These are phyloP conservation scores for Dryococelus australis DNA, from an alignment of 2,888 invertebrate genomes.

Conservation along the genomic window DNA sequence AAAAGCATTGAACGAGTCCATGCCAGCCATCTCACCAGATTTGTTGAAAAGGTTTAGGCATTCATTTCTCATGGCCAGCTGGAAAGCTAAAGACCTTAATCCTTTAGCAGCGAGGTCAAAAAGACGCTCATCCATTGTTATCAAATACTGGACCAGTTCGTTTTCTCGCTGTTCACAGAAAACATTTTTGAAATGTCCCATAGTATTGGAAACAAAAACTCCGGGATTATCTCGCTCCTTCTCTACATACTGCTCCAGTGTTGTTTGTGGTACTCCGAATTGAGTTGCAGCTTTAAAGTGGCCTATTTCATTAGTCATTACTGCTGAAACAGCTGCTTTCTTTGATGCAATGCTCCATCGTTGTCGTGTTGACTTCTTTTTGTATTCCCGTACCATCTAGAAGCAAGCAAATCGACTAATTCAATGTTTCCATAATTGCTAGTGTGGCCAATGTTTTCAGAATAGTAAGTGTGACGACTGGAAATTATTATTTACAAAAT, in stretches of 20 bases:
- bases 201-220: not conserved
- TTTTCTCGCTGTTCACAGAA: slow-evolving; percentile 33
- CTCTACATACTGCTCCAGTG: slow-evolving; percentile 16
- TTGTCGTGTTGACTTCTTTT: slow-evolving; percentile 22
- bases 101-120: slow-evolving; percentile 47
- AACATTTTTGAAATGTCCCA: slow-evolving; percentile 26
- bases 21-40: slow-evolving; percentile 60
- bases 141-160: slow-evolving; percentile 29
- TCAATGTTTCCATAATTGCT: not conserved
- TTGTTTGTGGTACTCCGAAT: slow-evolving; percentile 28
- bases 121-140: slow-evolving; percentile 23
- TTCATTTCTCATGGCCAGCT: slow-evolving; percentile 62
- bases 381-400: too few relatives aligned
- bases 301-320: not conserved
- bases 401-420: not conserved
- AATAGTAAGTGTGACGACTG: not conserved
- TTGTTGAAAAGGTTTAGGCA: slow-evolving; percentile 62
- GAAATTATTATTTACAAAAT: not conserved
- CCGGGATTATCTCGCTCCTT: not conserved
- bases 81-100: slow-evolving; percentile 62
- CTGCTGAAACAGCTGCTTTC: not conserved
- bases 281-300: slow-evolving; percentile 30
- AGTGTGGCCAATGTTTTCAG: not conserved
- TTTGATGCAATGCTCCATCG: slow-evolving; percentile 4
- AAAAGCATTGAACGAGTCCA: slow-evolving; percentile 63